Evolutionary conservation across 2,888 invertebrate genomes (phyloP).

Genomic region (Metacarcinus magister): DNA sequence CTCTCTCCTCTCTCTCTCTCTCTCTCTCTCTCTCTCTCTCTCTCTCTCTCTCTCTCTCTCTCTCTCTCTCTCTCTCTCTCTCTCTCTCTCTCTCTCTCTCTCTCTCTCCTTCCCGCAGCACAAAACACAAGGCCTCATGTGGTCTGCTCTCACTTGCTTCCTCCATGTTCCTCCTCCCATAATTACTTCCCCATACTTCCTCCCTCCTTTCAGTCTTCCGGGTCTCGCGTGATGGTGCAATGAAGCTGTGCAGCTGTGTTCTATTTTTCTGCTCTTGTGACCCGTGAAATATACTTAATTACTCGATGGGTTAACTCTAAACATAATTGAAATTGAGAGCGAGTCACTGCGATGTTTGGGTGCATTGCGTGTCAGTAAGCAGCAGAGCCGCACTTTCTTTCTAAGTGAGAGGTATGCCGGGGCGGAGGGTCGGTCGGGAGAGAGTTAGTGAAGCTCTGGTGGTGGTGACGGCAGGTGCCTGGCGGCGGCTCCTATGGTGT

Average conservation of each 20-base stretch:
- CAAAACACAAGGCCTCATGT: slow-evolving; percentile 21
- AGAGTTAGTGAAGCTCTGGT: slow-evolving; percentile 69
- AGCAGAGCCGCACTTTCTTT: slow-evolving; percentile 56
- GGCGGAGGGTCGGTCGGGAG: slow-evolving; percentile 45
- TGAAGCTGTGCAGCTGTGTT: neutral
- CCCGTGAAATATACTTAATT: neutral
- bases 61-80: neutral
- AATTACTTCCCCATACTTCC: slow-evolving; percentile 45
- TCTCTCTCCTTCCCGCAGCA: neutral
- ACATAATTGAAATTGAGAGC: neutral
- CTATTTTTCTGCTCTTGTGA: neutral
- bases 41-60: slow-evolving; percentile 61
- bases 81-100: neutral
- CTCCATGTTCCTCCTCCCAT: slow-evolving; percentile 2
- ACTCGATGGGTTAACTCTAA: neutral
- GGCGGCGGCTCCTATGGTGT: neutral
- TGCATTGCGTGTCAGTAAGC: slow-evolving; percentile 11
- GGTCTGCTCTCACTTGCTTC: slow-evolving; percentile 36
- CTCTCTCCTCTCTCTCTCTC: neutral
- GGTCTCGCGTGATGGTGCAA: slow-evolving; percentile 3
- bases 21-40: slow-evolving; percentile 1
- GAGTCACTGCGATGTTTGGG: neutral
- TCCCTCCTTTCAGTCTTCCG: neutral
- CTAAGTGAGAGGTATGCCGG: neutral
- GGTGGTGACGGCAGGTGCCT: slow-evolving; percentile 64